Evolutionary conservation across 2,113 vertebrate species (phyloP).

Genomic region (Murina feae): DNA sequence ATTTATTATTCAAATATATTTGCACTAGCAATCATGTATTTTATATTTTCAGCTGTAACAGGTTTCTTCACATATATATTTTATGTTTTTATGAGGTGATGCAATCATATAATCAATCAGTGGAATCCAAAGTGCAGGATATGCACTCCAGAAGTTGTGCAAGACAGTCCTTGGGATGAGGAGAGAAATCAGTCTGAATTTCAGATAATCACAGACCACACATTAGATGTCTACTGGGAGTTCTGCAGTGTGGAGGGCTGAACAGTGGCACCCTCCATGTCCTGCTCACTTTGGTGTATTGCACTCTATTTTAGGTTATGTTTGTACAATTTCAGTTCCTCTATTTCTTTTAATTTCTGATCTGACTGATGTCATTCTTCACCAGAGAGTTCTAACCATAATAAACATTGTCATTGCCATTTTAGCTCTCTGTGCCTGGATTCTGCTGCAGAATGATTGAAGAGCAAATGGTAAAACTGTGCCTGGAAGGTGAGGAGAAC

Average conservation of each 20-base stretch:
- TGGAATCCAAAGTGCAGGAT: background rate
- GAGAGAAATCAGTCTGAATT: background rate
- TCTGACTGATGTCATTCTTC: background rate
- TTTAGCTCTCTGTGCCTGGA: background rate
- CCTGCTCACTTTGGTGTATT: background rate
- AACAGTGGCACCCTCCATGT: rapidly evolving
- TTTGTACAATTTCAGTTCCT: background rate
- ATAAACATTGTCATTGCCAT: background rate
- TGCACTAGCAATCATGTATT: background rate
- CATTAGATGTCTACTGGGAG: rapidly evolving
- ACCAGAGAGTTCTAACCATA: background rate
- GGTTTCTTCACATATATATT: background rate
- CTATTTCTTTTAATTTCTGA: background rate
- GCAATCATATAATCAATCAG: background rate
- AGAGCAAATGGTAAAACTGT: background rate
- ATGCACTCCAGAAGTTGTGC: background rate
- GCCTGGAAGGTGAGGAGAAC: background rate
- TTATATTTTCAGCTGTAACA: background rate
- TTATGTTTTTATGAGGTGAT: background rate
- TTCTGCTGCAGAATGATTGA: background rate
- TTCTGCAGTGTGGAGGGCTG: background rate
- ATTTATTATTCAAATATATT: background rate
- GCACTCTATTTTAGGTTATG: background rate
- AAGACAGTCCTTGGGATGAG: background rate
- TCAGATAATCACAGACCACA: background rate